phyloP scores from a whole-genome alignment of 2,888 invertebrate genomes.

The Julus scanicus region DNA sequence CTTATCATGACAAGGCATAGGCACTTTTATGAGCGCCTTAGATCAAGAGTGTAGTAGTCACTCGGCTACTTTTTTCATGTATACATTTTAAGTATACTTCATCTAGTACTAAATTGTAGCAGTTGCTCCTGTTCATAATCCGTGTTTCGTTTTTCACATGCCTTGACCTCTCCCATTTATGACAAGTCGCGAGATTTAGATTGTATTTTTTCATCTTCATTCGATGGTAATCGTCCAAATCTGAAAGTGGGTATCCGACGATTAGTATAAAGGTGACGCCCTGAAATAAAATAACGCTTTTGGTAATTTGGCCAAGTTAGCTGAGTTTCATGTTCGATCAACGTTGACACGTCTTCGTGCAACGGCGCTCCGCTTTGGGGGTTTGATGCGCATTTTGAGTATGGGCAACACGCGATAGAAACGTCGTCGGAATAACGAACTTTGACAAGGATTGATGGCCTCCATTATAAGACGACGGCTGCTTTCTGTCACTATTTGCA shows the following conservation, averaged over 20 bases:
- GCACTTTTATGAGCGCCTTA: no score
- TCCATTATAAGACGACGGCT: slow-evolving; percentile 53
- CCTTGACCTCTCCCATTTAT: not conserved
- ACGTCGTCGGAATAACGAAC: slow-evolving; percentile 48
- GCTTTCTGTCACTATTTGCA: slow-evolving; percentile 48
- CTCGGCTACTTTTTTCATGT: no score
- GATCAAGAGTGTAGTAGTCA: no score
- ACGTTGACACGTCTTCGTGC: slow-evolving; percentile 36
- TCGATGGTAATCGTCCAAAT: not conserved
- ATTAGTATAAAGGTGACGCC: slow-evolving; percentile 44
- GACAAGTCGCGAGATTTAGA: not conserved
- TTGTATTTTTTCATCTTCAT: not conserved
- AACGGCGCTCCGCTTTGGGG: not conserved
- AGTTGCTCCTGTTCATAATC: no score
- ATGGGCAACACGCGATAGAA: slow-evolving; percentile 25
- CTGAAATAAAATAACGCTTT: slow-evolving; percentile 19
- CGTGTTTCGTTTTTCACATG: no score
- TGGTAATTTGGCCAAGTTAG: slow-evolving; percentile 17
- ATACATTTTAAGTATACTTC: no score
- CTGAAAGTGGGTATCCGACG: slow-evolving; percentile 3
- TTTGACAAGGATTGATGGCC: slow-evolving; percentile 55
- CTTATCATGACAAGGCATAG: no score
- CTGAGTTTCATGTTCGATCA: slow-evolving; percentile 32
- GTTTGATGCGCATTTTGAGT: slow-evolving; percentile 4
- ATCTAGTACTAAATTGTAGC: no score